Conservation (phyloP, 1,140 invertebrate genomes). For the Euwallacea similis region DNA sequence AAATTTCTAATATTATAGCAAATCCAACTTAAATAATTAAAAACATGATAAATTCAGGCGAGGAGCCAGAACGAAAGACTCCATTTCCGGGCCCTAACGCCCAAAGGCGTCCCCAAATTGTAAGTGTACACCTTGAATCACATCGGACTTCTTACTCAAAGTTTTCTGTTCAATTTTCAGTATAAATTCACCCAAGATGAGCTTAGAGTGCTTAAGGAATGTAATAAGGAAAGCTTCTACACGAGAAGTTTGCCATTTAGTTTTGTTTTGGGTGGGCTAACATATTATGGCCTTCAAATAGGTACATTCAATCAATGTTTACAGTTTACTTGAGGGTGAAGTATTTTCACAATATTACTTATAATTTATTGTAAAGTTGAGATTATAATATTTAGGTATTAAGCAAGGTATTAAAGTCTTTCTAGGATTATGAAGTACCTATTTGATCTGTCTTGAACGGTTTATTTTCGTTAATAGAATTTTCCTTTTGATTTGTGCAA, state of each 20-base stretch:
- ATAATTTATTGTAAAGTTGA: neutral
- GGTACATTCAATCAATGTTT: conserved; percentile 49
- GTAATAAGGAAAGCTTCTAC: conserved; percentile 72
- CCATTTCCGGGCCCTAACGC: conserved; percentile 31
- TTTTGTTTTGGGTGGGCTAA: conserved; percentile 59
- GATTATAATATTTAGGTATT: too few species aligned
- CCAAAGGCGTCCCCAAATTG: neutral
- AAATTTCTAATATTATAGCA: too few species aligned
- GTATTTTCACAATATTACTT: neutral
- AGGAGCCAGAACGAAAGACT: conserved; percentile 24
- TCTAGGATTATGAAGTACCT: too few species aligned
- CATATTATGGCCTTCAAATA: conserved; percentile 65
- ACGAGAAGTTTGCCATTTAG: conserved; percentile 69
- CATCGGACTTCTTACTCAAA: neutral
- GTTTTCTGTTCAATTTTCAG: conserved; percentile 49
- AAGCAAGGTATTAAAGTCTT: neutral
- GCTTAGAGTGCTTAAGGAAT: conserved; percentile 66
- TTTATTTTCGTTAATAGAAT: too few species aligned
- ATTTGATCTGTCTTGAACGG: too few species aligned
- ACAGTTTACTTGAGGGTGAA: neutral
- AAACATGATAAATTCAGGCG: conserved; percentile 20
- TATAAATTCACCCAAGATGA: conserved; percentile 67
- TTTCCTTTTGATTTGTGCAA: too few species aligned
- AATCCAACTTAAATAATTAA: too few species aligned
- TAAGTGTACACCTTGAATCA: conserved; percentile 8